Base-by-base conservation (phyloP, 2,797 vertebrate genomes). In the Thamnophis elegans region DNA sequence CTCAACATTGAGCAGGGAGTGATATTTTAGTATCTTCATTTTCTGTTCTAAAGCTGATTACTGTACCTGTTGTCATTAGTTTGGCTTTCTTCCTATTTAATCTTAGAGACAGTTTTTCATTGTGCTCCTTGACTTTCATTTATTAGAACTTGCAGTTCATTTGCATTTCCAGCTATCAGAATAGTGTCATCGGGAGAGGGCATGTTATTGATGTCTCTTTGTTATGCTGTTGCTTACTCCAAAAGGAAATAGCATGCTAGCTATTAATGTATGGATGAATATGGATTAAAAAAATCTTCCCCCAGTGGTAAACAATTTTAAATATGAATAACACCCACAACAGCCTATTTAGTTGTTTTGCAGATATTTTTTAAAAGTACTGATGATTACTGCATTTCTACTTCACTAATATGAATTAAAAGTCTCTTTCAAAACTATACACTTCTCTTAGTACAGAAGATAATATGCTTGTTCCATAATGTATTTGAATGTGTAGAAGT, bases 281-380 rank as follows among this genome's bases (percentile, higher is more conserved):
- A 82, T 82, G 20, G 36, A 47, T 82, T 82, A 32, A 92, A 92
- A 94, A 13, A 58, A 28, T 90, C 78, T 96, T 96, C 59, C 93
- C 20, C 0, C 88, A 56, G 54, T 58, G 58, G 51, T 89, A 93
- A 96, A 94, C 28, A 95, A 90, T 94, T 91, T 92, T 65, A 90
- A 93, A 59, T 51, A n/a, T 93, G 6, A 8, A 89, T 11, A 90
- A 25, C 54, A 26, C 92, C 95, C 92, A 94, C 51, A 94, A 86
- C 1, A 89, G 22, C 92, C 32, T 73, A 73, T 73, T 88, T 26
- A 89, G 12, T 36, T 93, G 92, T 89, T 88, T 47, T 88, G 3
- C 26, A 95, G 94, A 93, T 53, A 65, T 95, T 91, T 82, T 82
- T 82, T 91, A 89, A 94, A 28, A 87, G 3, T 60, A 93, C 56